Evolutionary conservation across 2,888 invertebrate genomes (phyloP).

Genomic region (Iphiclides podalirius): DNA sequence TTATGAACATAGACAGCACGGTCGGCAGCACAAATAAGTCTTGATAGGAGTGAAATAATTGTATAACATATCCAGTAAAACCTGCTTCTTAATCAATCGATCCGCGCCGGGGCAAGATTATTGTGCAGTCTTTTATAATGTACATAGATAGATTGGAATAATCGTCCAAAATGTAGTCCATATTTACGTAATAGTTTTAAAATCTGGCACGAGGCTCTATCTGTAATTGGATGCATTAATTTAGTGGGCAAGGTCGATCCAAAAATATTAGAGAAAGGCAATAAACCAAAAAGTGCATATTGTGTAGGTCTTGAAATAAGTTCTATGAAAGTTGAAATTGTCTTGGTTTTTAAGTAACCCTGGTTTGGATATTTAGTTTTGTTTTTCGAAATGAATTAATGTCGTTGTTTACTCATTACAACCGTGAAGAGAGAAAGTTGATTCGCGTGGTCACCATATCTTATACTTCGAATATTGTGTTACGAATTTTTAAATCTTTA

Average conservation of each 20-base stretch:
- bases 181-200: conserved; percentile 58
- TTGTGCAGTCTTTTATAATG: conserved; percentile 52
- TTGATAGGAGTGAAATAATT: conserved; percentile 26
- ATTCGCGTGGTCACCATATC: too few species aligned
- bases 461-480: too few species aligned
- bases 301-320: conserved; percentile 9
- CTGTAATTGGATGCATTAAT: conserved; percentile 54
- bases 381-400: neutral
- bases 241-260: conserved; percentile 54
- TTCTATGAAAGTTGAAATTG: conserved; percentile 2
- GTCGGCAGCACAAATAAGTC: conserved; percentile 10
- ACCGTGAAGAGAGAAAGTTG: too few species aligned
- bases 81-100: conserved; percentile 46
- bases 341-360: conserved; percentile 1
- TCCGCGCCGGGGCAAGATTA: conserved; percentile 48
- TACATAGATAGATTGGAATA: conserved; percentile 27
- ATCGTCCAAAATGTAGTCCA: conserved; percentile 40
- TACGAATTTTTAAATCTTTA: too few species aligned
- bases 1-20: conserved; percentile 3
- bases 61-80: conserved; percentile 33
- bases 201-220: conserved; percentile 61
- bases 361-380: neutral
- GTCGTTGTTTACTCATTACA: too few species aligned
- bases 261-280: conserved; percentile 32
- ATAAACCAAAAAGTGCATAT: conserved; percentile 27